Conservation (phyloP, 1,140 invertebrate species). For the Scaptodrosophila lebanonensis region DNA sequence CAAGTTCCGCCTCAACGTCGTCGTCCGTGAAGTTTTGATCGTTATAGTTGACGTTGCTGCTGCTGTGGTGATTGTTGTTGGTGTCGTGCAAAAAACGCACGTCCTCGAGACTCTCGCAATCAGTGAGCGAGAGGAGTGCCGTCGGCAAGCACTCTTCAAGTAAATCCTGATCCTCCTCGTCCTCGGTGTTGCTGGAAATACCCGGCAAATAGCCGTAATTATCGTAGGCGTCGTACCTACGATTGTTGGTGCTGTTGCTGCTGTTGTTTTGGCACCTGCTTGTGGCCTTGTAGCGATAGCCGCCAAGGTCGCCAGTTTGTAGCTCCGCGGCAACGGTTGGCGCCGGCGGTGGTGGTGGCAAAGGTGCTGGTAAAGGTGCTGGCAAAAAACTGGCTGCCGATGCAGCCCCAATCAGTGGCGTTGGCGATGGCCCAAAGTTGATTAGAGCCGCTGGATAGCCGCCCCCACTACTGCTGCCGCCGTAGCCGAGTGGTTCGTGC, state of each 20-base stretch:
- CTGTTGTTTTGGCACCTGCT: conserved; percentile 39
- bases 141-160: conserved; percentile 56
- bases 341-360: conserved; percentile 48
- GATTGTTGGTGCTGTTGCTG: background rate
- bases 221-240: conserved; percentile 59
- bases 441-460: conserved; percentile 63
- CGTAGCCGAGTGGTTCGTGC: background rate
- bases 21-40: conserved; percentile 21
- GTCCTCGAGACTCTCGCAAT: conserved; percentile 63
- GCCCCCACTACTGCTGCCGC: conserved; percentile 46
- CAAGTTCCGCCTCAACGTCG: conserved; percentile 61
- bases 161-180: conserved; percentile 55
- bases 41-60: conserved; percentile 18
- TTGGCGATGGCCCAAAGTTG: conserved; percentile 63
- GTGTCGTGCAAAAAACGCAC: conserved; percentile 50
- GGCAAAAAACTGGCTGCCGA: conserved; percentile 39
- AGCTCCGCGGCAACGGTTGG: conserved; percentile 54
- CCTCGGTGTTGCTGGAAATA: conserved; percentile 61
- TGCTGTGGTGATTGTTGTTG: conserved; percentile 44
- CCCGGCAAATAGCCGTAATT: conserved; percentile 68
- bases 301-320: conserved; percentile 50
- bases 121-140: conserved; percentile 53
- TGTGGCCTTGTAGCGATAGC: conserved; percentile 65
- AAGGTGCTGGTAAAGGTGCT: conserved; percentile 39
- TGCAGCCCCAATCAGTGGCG: conserved; percentile 48